These are phyloP conservation scores for Mobula birostris DNA, from an alignment of 2,113 vertebrate species.

Conservation along the genomic window DNA sequence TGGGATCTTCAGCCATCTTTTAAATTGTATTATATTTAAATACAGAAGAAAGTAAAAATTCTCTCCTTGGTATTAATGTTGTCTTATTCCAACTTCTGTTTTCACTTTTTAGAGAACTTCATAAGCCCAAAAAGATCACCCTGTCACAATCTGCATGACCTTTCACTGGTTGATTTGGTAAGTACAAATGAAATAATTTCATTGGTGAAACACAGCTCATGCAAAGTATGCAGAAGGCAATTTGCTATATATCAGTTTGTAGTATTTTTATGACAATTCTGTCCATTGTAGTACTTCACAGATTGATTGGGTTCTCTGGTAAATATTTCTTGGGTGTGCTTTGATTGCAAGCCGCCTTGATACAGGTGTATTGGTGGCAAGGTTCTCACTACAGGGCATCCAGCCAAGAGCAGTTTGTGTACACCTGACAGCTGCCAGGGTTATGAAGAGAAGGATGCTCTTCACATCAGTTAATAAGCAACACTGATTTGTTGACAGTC, in stretches of 20 bases:
- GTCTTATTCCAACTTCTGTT: background rate
- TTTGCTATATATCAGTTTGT: background rate
- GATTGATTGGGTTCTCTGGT: too few relatives aligned
- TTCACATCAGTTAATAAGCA: too few relatives aligned
- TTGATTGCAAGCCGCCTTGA: too few relatives aligned
- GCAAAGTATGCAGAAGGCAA: background rate
- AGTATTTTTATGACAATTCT: background rate
- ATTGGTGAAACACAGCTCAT: background rate
- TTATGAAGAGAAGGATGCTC: too few relatives aligned
- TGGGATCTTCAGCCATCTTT: background rate
- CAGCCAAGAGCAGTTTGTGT: too few relatives aligned
- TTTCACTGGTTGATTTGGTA: constrained; percentile 1
- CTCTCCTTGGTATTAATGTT: background rate
- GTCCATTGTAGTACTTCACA: too few relatives aligned
- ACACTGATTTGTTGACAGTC: too few relatives aligned
- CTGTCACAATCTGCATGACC: background rate
- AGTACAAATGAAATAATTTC: background rate
- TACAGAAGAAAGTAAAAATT: background rate
- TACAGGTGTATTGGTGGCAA: too few relatives aligned
- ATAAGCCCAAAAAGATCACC: background rate
- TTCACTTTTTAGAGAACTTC: background rate
- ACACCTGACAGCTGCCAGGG: too few relatives aligned
- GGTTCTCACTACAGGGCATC: too few relatives aligned
- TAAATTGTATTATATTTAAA: background rate
- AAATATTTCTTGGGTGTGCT: too few relatives aligned